Conservation (phyloP, 1,140 invertebrate genomes). For the Cydia pomonella region DNA sequence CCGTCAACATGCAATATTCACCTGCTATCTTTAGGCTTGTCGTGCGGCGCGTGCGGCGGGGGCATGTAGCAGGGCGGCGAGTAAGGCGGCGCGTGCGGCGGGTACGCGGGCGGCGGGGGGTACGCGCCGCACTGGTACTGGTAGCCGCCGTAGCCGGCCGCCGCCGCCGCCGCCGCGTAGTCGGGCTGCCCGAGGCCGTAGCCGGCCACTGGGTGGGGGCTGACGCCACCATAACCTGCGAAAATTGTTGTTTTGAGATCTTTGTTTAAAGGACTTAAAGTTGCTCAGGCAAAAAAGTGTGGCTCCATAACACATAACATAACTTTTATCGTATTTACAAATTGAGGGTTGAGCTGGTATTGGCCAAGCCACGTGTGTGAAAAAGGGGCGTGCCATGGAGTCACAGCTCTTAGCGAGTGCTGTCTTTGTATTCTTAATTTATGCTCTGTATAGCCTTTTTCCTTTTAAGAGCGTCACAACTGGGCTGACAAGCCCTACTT, state of each 20-base stretch:
- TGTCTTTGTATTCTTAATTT: no score
- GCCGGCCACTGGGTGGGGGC: constrained; percentile 87
- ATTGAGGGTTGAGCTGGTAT: no score
- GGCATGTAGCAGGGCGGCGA: constrained; percentile 91
- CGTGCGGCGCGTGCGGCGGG: constrained; percentile 87
- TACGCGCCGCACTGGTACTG: constrained; percentile 81
- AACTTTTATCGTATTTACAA: no score
- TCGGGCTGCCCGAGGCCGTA: constrained; percentile 90
- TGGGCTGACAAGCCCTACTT: no score
- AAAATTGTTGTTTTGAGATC: neutral
- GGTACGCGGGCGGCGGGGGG: constrained; percentile 84
- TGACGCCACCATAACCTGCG: constrained; percentile 89
- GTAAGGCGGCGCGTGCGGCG: constrained; percentile 85
- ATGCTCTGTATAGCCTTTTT: no score
- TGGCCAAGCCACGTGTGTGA: no score
- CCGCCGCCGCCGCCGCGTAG: constrained; percentile 85
- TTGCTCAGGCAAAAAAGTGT: neutral
- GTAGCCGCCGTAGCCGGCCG: constrained; percentile 84
- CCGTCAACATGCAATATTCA: constrained; percentile 75
- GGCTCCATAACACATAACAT: no score
- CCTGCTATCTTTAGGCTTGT: constrained; percentile 89
- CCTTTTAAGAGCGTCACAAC: no score
- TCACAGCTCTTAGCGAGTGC: no score
- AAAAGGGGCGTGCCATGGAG: no score
- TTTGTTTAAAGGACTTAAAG: neutral